Conservation (phyloP, 2,113 vertebrate genomes). For the Capreolus pygargus region DNA sequence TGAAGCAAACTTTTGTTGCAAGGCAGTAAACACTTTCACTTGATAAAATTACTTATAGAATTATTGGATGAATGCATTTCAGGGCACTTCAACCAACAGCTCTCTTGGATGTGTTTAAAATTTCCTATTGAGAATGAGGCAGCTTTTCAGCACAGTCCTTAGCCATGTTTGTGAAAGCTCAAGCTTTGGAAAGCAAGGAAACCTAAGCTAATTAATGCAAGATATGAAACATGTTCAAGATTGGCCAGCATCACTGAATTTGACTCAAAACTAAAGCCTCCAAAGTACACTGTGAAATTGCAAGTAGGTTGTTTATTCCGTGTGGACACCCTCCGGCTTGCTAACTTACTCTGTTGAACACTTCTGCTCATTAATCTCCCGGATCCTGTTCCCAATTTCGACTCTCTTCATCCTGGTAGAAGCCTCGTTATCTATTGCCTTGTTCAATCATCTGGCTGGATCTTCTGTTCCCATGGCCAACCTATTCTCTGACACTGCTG, state of each 20-base stretch:
- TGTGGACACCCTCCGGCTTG: neutral
- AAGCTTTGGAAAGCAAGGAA: neutral
- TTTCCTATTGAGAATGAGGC: neutral
- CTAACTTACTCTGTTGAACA: neutral
- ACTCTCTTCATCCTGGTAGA: neutral
- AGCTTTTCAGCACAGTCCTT: neutral
- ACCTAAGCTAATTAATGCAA: neutral
- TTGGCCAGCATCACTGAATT: neutral
- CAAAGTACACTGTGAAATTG: neutral
- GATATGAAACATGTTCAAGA: neutral
- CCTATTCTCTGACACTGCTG: neutral
- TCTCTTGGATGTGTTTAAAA: neutral
- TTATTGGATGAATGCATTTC: neutral
- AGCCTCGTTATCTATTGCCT: neutral
- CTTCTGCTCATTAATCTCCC: neutral
- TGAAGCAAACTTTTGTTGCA: neutral
- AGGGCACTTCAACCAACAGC: neutral
- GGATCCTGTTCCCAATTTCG: too few relatives aligned
- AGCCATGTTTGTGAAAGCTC: neutral
- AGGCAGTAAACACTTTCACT: neutral
- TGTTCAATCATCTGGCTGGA: too few relatives aligned
- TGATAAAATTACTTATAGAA: slow-evolving; percentile 2
- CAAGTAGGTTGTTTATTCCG: neutral
- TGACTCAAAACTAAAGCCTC: neutral
- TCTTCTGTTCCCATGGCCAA: neutral